Percentiles rank a stretch among this genome's conserved stretches.
These are phyloP conservation scores for Pasiphila rectangulata DNA, from an alignment of 2,888 invertebrate species.

Conservation along the genomic window DNA sequence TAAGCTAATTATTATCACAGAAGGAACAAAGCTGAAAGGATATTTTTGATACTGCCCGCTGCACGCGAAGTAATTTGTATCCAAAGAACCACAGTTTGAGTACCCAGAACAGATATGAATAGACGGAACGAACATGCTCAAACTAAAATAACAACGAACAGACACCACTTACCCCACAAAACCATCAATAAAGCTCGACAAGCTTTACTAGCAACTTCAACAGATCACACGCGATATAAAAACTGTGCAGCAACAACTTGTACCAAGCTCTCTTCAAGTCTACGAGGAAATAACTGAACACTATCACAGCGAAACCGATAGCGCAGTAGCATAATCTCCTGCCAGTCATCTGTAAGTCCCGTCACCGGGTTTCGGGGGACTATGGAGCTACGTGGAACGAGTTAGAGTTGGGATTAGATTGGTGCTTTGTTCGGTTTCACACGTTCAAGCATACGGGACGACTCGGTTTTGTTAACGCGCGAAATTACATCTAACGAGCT, in stretches of 20 bases:
- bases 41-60: no score
- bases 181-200: constrained; percentile 64
- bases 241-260: constrained; percentile 62
- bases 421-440: constrained; percentile 11
- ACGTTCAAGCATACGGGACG: constrained; percentile 9
- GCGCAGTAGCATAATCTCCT: constrained; percentile 54
- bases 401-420: constrained; percentile 14
- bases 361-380: constrained; percentile 18
- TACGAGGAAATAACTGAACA: constrained; percentile 54
- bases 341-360: constrained; percentile 58
- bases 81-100: no score
- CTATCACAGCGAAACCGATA: constrained; percentile 44
- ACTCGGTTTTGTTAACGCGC: no score
- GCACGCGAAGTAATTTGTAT: no score
- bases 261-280: constrained; percentile 68
- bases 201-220: constrained; percentile 69
- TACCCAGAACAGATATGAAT: background rate
- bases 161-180: constrained; percentile 42
- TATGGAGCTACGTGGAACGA: constrained; percentile 21
- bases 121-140: background rate
- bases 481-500: no score
- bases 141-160: background rate
- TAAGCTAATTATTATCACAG: no score
- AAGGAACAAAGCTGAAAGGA: no score
- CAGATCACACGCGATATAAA: constrained; percentile 68